A percentile compares a stretch with the other conserved stretches of the same genome.
These are phyloP conservation scores for Monochamus saltuarius DNA, from an alignment of 1,140 invertebrate genomes.

Conservation along the genomic window DNA sequence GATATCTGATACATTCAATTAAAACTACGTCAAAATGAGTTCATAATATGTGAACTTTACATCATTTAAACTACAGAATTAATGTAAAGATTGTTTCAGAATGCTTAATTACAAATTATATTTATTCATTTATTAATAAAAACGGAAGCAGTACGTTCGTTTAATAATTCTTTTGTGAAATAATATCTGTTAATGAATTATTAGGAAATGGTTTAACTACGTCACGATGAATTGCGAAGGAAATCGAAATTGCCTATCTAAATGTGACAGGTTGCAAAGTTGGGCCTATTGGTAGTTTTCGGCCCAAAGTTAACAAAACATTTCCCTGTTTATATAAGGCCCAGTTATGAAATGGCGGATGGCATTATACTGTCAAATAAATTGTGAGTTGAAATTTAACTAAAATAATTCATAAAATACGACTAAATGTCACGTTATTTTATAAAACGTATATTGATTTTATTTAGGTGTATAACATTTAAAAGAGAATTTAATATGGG, in stretches of 20 bases:
- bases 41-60: no score
- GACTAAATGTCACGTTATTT: conserved; percentile 20
- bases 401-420: conserved; percentile 8
- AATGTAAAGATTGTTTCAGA: no score
- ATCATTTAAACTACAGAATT: no score
- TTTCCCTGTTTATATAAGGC: conserved; percentile 43
- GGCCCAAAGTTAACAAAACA: conserved; percentile 26
- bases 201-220: no score
- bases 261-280: conserved; percentile 1
- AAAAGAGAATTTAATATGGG: conserved; percentile 31
- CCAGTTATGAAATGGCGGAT: conserved; percentile 50
- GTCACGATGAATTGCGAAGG: not conserved
- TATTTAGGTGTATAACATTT: conserved; percentile 23
- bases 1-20: no score
- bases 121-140: no score
- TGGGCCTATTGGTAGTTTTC: conserved; percentile 16
- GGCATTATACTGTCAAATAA: conserved; percentile 43
- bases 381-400: conserved; percentile 24
- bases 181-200: no score
- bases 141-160: no score
- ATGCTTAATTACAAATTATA: no score
- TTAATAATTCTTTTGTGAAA: no score
- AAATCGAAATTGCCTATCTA: conserved; percentile 2
- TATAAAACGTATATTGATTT: conserved; percentile 17
- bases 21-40: no score